phyloP scores from a whole-genome alignment of 2,888 invertebrate genomes.

The Helleia helle region DNA sequence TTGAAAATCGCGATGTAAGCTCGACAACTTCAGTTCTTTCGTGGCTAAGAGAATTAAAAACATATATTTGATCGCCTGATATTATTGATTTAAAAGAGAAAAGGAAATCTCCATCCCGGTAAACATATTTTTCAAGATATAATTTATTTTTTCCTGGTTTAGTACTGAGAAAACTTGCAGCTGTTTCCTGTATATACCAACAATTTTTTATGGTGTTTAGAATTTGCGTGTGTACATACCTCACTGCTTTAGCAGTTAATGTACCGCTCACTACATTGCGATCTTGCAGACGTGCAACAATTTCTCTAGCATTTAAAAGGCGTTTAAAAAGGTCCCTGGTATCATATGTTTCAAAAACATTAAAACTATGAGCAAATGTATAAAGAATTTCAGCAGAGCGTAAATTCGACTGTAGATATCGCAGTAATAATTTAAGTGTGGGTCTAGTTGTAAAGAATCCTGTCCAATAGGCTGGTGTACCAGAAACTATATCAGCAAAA shows the following conservation, averaged over 20 bases:
- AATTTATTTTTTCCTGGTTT: constrained; percentile 83
- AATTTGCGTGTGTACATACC: constrained; percentile 84
- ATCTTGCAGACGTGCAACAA: constrained; percentile 92
- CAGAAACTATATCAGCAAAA: constrained; percentile 91
- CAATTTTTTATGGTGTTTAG: constrained; percentile 44
- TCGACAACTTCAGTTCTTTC: constrained; percentile 85
- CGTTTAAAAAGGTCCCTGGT: constrained; percentile 62
- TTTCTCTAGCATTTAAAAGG: constrained; percentile 77
- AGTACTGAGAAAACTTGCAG: constrained; percentile 75
- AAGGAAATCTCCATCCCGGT: constrained; percentile 52
- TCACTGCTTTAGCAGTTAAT: constrained; percentile 87
- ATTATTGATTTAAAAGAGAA: constrained; percentile 60
- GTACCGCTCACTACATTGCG: constrained; percentile 98
- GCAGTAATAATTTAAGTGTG: constrained; percentile 85
- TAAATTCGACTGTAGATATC: constrained; percentile 86
- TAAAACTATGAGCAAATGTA: constrained; percentile 83
- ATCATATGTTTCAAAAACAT: constrained; percentile 65
- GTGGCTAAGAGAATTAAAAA: constrained; percentile 90
- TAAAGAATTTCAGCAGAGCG: constrained; percentile 89
- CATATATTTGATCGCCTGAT: constrained; percentile 76
- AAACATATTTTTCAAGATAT: constrained; percentile 51
- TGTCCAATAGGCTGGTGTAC: constrained; percentile 94
- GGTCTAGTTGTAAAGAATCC: constrained; percentile 95
- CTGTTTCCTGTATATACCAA: constrained; percentile 54
- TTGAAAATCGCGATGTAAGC: constrained; percentile 78